These are phyloP conservation scores for Diadema setosum DNA, from an alignment of 35 echinoderm and acorn worm species.

Conservation along the genomic window DNA sequence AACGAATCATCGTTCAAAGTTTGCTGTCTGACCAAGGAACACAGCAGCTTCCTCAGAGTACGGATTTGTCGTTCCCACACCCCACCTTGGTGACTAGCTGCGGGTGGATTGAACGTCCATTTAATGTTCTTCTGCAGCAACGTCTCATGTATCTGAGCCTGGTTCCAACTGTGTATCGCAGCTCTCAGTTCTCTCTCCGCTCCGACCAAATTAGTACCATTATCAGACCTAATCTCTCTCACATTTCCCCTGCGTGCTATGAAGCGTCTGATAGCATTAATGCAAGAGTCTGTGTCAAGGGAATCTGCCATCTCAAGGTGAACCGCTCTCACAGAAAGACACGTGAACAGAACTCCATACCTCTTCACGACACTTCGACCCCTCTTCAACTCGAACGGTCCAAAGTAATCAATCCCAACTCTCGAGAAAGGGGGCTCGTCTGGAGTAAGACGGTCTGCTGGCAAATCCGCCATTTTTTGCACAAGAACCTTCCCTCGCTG, in stretches of 20 bases:
- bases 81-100: conserved; percentile 10
- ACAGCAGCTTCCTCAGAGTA: background rate
- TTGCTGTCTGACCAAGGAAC: background rate
- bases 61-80: conserved; percentile 41
- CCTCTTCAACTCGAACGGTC: too few relatives aligned
- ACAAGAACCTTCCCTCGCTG: too few relatives aligned
- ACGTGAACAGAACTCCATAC: background rate
- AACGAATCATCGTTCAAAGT: conserved; percentile 52
- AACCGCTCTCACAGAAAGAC: background rate
- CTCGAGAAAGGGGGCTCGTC: too few relatives aligned
- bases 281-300: conserved; percentile 54
- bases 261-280: conserved; percentile 2
- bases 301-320: background rate
- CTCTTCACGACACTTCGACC: background rate
- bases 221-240: conserved; percentile 9
- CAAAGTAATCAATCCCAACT: too few relatives aligned
- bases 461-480: too few relatives aligned
- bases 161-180: background rate
- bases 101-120: conserved; percentile 26
- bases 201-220: conserved; percentile 30
- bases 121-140: background rate
- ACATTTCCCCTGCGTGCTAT: background rate
- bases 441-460: too few relatives aligned
- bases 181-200: conserved; percentile 15
- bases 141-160: background rate